phyloP scores from a whole-genome alignment of 2,797 vertebrate genomes.

The Echiichthys vipera region DNA sequence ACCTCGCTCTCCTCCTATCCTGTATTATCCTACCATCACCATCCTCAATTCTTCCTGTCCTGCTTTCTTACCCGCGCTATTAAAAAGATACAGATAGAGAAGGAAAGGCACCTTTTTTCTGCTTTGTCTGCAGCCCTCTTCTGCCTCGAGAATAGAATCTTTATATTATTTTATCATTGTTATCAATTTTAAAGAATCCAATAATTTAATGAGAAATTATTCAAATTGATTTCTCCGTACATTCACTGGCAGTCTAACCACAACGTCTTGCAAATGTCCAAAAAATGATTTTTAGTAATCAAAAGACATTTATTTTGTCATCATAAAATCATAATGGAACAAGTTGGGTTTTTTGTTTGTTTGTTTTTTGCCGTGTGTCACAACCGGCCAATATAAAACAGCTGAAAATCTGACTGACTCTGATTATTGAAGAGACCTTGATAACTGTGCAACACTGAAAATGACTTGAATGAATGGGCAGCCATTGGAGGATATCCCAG shows the following conservation, averaged over 20 bases:
- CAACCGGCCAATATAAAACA: constrained; percentile 8
- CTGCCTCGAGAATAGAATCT: constrained; percentile 50
- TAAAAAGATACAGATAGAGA: constrained; percentile 54
- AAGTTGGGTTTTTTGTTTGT: constrained; percentile 33
- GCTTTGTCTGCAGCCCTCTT: constrained; percentile 52
- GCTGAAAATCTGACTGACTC: constrained; percentile 32
- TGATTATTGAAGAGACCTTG: constrained; percentile 42
- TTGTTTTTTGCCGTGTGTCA: constrained; percentile 25
- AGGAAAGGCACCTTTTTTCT: constrained; percentile 41
- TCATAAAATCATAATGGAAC: constrained; percentile 36
- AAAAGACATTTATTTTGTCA: constrained; percentile 40
- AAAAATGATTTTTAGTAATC: constrained; percentile 42
- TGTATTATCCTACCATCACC: constrained; percentile 45
- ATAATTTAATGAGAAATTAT: constrained; percentile 66
- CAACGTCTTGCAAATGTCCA: constrained; percentile 28
- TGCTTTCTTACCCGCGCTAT: constrained; percentile 64
- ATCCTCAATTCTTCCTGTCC: constrained; percentile 19
- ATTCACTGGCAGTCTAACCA: constrained; percentile 43
- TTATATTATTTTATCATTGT: constrained; percentile 34
- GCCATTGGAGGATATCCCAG: constrained; percentile 29
- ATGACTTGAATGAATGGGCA: constrained; percentile 46
- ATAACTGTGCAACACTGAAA: constrained; percentile 42
- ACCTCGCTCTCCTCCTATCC: constrained; percentile 42
- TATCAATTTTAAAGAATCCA: constrained; percentile 60
- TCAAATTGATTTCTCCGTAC: constrained; percentile 54